A percentile compares a stretch with the other conserved stretches of the same genome.
These are phyloP conservation scores for Myiopsitta monachus DNA, from an alignment of 2,113 vertebrate species.

Conservation along the genomic window DNA sequence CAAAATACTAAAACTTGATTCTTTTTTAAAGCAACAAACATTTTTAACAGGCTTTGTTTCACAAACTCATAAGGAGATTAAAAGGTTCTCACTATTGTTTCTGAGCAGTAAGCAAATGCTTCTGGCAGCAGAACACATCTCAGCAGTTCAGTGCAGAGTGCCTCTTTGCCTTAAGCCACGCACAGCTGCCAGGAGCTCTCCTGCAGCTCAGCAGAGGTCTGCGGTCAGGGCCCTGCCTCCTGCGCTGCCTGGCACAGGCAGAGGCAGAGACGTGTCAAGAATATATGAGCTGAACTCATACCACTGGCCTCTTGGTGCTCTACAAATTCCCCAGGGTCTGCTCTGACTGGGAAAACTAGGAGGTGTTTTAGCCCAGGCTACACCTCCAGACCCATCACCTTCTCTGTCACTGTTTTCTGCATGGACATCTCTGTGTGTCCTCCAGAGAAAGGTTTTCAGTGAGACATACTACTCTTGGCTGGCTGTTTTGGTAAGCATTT, in stretches of 20 bases:
- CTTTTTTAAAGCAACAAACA: neutral
- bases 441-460: neutral
- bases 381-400: neutral
- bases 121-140: neutral
- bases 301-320: neutral
- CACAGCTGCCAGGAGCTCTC: neutral
- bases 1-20: neutral
- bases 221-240: neutral
- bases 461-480: neutral
- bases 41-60: neutral
- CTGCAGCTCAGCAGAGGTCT: fast-evolving
- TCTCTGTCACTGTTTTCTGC: neutral
- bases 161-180: fast-evolving
- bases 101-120: neutral
- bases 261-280: neutral
- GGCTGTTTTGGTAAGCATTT: neutral
- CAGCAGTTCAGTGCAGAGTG: neutral
- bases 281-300: neutral
- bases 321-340: neutral
- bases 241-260: neutral
- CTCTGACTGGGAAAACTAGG: neutral
- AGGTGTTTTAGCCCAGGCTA: neutral
- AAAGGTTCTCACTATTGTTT: neutral
- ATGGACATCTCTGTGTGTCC: no score
- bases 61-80: neutral